These are phyloP conservation scores for Gadus macrocephalus DNA, from an alignment of 2,113 vertebrate genomes.

Conservation along the genomic window DNA sequence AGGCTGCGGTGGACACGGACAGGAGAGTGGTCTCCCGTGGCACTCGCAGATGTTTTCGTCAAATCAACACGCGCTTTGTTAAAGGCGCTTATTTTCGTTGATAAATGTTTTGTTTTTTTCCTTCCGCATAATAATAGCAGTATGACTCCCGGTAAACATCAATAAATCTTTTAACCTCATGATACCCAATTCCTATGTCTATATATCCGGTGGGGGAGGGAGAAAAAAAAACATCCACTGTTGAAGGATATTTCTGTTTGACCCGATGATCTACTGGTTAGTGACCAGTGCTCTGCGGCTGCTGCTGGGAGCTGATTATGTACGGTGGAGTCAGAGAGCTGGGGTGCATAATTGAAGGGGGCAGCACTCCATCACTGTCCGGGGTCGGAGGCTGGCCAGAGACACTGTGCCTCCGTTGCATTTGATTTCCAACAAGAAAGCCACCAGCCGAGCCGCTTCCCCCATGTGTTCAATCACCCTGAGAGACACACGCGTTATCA, in stretches of 20 bases:
- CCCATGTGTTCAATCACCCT: conserved; percentile 32
- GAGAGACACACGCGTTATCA: conserved; percentile 13
- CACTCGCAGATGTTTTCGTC: conserved; percentile 11
- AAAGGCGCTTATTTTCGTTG: conserved; percentile 29
- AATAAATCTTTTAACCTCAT: conserved; percentile 52
- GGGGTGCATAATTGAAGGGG: conserved; percentile 42
- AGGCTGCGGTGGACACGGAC: background rate
- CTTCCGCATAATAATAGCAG: conserved; percentile 40
- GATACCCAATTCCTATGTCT: conserved; percentile 39
- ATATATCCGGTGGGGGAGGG: conserved; percentile 18
- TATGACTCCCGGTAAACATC: conserved; percentile 20
- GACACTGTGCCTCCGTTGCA: conserved; percentile 31
- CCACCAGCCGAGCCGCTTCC: conserved; percentile 26
- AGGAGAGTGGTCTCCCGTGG: background rate
- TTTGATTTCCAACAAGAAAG: conserved; percentile 45
- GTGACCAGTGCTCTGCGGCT: background rate
- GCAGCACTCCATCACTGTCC: conserved; percentile 33
- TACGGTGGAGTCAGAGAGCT: conserved; percentile 33
- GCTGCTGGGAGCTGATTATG: conserved; percentile 38
- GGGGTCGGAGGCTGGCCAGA: conserved; percentile 39
- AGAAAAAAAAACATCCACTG: conserved; percentile 12
- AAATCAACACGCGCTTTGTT: conserved; percentile 3
- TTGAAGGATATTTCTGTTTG: conserved; percentile 40
- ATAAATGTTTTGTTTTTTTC: conserved; percentile 31
- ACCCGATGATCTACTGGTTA: conserved; percentile 36